A percentile compares a stretch with the other conserved stretches of the same genome.
phyloP scores from a whole-genome alignment of 1,140 invertebrate genomes.

The Proales similis region DNA sequence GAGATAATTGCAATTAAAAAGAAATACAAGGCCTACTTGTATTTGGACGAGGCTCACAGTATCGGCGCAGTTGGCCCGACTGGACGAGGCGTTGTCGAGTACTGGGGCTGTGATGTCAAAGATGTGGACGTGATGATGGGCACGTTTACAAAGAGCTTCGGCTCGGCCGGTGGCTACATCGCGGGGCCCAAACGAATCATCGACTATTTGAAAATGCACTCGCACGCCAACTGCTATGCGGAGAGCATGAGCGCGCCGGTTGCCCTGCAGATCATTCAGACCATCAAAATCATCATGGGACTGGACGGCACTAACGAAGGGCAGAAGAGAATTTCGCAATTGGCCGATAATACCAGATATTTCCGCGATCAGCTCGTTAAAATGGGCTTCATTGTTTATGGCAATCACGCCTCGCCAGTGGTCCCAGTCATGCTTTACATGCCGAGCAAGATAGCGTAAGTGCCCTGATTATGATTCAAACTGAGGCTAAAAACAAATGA shows the following conservation, averaged over 20 bases:
- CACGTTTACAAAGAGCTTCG: slow-evolving; percentile 89
- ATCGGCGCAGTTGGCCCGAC: slow-evolving; percentile 80
- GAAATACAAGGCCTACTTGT: slow-evolving; percentile 82
- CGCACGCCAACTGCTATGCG: slow-evolving; percentile 82
- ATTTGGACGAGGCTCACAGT: slow-evolving; percentile 91
- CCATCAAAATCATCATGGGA: slow-evolving; percentile 76
- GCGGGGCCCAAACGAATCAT: slow-evolving; percentile 81
- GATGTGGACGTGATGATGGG: slow-evolving; percentile 97
- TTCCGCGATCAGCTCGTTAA: slow-evolving; percentile 75
- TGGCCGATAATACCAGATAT: slow-evolving; percentile 76
- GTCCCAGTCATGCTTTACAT: slow-evolving; percentile 88
- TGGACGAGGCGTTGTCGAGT: slow-evolving; percentile 82
- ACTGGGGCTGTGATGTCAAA: slow-evolving; percentile 68
- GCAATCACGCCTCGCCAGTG: slow-evolving; percentile 89
- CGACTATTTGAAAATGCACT: slow-evolving; percentile 67
- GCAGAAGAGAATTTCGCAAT: slow-evolving; percentile 60
- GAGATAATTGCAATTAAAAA: slow-evolving; percentile 83
- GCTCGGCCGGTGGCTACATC: slow-evolving; percentile 93
- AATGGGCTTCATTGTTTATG: slow-evolving; percentile 87
- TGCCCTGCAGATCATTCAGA: slow-evolving; percentile 77
- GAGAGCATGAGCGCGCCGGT: slow-evolving; percentile 80
- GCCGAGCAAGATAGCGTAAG: slow-evolving; percentile 73
- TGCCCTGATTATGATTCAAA: neutral
- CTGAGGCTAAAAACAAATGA: neutral
- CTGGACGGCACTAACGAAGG: slow-evolving; percentile 57